Base-by-base conservation (phyloP, 2,797 vertebrate genomes). In the Leptoclinus maculatus region DNA sequence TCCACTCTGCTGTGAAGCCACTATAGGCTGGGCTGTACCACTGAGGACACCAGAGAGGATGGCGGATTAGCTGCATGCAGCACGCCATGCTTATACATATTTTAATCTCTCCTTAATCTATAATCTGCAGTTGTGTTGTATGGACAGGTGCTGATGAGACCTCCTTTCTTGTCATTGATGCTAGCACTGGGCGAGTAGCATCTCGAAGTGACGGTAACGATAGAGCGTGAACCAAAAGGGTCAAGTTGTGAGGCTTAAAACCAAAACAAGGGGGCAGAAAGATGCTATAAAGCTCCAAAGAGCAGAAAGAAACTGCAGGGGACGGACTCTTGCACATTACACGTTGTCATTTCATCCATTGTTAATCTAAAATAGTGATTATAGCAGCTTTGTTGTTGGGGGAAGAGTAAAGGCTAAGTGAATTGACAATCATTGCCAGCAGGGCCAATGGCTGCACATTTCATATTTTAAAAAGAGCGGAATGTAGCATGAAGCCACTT, bases 1-100 rank as follows among this genome's bases (percentile, higher is more conserved):
- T 87, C 83, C 79, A 47, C 85, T 88, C 70, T 75, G 78, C 80
- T 80, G 74, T 87, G 76, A 85, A 91, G 80, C 85, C 75, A 54
- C 86, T 66, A 34, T 34, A 71, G 89, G 74, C 87, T 79, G 84
- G 85, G 79, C 83, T 67, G 83, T 63, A 88, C 83, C 87, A 84
- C 88, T 62, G 85, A 84, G 77, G 80, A 83, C 85, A 86, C 80
- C 86, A 83, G 85, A 88, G 80, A 91, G 66, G 68, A 82, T 58
- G 65, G 65, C 45, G 80, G 60, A 87, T 76, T 66, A 54, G 60
- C 62, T 54, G 36, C 0, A 19, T 34, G 63, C 41, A 51, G n/a
- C 39, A 71, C 43, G 65, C 45, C 47, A 45, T 27, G 17, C 29
- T 64, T n/a, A 13, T 21, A n/a, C 49, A 65, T 54, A 49, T 53